phyloP scores from a whole-genome alignment of 1,140 invertebrate genomes.

The Lutraria rhynchaena region DNA sequence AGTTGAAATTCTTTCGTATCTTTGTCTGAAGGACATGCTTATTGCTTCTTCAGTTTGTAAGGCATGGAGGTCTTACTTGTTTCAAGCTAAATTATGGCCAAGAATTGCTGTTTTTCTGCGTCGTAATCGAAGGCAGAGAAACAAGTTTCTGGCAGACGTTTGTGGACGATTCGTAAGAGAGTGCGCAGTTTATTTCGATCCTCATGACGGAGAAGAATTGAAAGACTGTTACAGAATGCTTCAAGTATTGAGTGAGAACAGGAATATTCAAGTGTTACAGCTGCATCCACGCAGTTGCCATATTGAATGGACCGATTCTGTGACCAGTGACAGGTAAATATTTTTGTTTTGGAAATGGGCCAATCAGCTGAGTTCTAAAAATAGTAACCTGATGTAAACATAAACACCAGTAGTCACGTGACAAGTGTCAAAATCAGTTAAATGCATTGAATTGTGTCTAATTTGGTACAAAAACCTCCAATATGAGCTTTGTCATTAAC shows the following conservation, averaged over 20 bases:
- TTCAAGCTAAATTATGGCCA: conserved; percentile 86
- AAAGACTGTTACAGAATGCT: conserved; percentile 74
- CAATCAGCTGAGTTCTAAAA: conserved; percentile 56
- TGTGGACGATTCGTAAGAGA: conserved; percentile 82
- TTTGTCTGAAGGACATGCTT: conserved; percentile 84
- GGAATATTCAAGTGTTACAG: conserved; percentile 79
- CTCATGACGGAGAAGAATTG: conserved; percentile 80
- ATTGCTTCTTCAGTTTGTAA: conserved; percentile 85
- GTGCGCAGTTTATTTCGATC: conserved; percentile 82
- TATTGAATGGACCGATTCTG: conserved; percentile 74
- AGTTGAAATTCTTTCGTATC: conserved; percentile 86
- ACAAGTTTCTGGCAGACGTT: conserved; percentile 81
- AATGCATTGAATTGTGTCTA: no score
- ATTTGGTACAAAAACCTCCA: no score
- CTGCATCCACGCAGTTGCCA: conserved; percentile 82
- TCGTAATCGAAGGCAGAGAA: conserved; percentile 80
- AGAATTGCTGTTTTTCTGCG: conserved; percentile 80
- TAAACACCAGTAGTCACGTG: conserved; percentile 48
- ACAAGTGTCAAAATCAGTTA: conserved; percentile 49
- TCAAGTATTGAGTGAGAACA: conserved; percentile 77
- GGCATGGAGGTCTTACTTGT: conserved; percentile 86
- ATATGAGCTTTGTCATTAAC: no score
- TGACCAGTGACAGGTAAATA: conserved; percentile 46
- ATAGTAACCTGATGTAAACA: conserved; percentile 46
- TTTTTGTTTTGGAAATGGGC: conserved; percentile 36